phyloP scores from a whole-genome alignment of 2,113 vertebrate species.

The Petrocephalus zakoni region DNA sequence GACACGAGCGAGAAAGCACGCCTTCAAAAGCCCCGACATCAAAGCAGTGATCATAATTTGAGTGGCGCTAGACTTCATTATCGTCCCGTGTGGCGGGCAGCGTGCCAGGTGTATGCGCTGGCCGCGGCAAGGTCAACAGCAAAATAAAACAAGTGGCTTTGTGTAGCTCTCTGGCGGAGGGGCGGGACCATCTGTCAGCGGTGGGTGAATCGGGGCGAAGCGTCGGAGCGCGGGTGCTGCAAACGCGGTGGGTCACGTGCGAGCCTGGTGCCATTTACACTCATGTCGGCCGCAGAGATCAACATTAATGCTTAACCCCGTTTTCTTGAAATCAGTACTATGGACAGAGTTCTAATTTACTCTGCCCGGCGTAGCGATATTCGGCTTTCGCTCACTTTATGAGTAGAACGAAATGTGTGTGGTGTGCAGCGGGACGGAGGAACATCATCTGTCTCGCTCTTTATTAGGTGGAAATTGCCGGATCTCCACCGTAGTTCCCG shows the following conservation, averaged over 20 bases:
- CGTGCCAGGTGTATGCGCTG: conserved; percentile 67
- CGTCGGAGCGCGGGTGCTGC: not conserved
- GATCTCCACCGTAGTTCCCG: not conserved
- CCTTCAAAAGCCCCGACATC: conserved; percentile 50
- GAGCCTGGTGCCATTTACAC: not conserved
- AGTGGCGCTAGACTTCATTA: conserved; percentile 66
- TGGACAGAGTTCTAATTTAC: not conserved
- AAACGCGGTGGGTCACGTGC: not conserved
- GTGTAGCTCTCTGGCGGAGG: conserved; percentile 65
- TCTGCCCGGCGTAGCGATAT: not conserved
- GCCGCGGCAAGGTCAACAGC: conserved; percentile 74
- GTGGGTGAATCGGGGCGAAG: not conserved
- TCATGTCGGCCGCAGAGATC: not conserved
- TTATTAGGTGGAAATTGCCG: conserved; percentile 3
- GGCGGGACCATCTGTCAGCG: conserved; percentile 71
- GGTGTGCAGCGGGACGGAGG: not conserved
- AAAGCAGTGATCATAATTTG: conserved; percentile 70
- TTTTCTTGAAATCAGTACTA: not conserved
- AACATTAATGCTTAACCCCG: not conserved
- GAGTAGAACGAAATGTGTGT: not conserved
- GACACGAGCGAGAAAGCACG: conserved; percentile 41
- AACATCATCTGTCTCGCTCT: not conserved
- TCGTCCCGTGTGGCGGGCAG: conserved; percentile 67
- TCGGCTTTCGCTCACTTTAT: not conserved
- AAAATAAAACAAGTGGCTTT: conserved; percentile 71